Percentiles rank a stretch among this genome's conserved stretches.
phyloP scores from a whole-genome alignment of 2,888 invertebrate species.

The Tinea trinotella region DNA sequence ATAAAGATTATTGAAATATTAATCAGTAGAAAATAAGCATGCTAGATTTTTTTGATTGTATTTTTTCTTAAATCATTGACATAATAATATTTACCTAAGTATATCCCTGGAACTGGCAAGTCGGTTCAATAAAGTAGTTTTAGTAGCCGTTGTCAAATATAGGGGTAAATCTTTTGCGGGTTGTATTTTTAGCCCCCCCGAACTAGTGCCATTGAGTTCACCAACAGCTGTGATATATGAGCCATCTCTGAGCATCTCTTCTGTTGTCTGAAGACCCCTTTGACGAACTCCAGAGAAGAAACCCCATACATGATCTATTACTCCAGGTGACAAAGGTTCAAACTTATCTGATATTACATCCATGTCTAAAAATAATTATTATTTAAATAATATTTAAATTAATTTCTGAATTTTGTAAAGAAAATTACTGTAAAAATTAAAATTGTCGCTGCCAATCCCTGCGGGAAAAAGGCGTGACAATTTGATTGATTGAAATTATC shows the following conservation, averaged over 20 bases:
- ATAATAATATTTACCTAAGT: conserved; percentile 67
- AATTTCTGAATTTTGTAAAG: not conserved
- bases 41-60: too few species aligned
- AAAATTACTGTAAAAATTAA: too few species aligned
- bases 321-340: conserved; percentile 81
- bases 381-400: not conserved
- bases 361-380: conserved; percentile 70
- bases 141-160: conserved; percentile 85
- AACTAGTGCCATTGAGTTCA: conserved; percentile 77
- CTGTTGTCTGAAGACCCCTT: conserved; percentile 88
- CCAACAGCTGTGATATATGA: conserved; percentile 86
- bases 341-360: conserved; percentile 88
- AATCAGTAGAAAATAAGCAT: too few species aligned
- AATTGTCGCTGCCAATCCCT: too few species aligned
- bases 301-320: conserved; percentile 87
- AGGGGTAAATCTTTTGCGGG: conserved; percentile 80
- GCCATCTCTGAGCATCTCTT: conserved; percentile 87
- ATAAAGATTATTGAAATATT: too few species aligned
- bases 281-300: conserved; percentile 88
- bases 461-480: too few species aligned
- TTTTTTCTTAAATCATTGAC: too few species aligned
- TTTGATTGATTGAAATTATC: too few species aligned
- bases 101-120: conserved; percentile 80
- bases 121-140: conserved; percentile 80
- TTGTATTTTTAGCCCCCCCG: conserved; percentile 78